Base-by-base conservation (phyloP, 2,888 invertebrate genomes). In the Bruchidius siliquastri region DNA sequence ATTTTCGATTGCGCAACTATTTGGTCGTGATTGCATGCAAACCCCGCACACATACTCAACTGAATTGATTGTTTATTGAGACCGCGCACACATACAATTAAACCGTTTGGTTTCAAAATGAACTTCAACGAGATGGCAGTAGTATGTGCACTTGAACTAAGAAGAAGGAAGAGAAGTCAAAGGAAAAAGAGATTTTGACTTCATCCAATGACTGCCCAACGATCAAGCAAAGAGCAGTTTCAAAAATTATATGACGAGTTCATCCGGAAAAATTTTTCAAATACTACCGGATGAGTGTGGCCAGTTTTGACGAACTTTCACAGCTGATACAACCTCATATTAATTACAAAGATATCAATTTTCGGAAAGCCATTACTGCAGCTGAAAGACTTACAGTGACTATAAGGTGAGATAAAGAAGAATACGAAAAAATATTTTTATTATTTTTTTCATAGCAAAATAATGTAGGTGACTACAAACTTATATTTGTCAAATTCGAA, bases 251-350 rank as follows among this genome's bases (percentile, higher is more conserved):
- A 26, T 26, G n/a, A 70, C 2, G 22, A 70, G 20, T 20, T 13
- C n/a, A 70, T n/a, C 26, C 70, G 30, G n/a, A 70, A 70, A 70
- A 70, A n/a, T 26, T 26, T 70, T 70, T 70, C 26, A 26, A 22
- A 22, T 70, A 26, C 26, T 70, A 30, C 8, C 22, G 70, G 22
- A 70, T 26, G 22, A 70, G 70, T 70, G 26, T 26, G n/a, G n/a
- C 70, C 21, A 70, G 70, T 70, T 70, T 70, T 26, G 26, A 70
- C 18, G 26, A 70, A 26, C 26, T 70, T 18, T n/a, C 0, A n/a
- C n/a, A 22, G 18, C 26, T 70, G 70, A 26, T 70, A 70, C 26
- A n/a, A 22, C 26, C 26, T 26, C 49, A 13, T 13, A 49, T 49
- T 13, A 49, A 4, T 13, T 13, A 49, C 6, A 49, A 13, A 18